Conservation (phyloP, 2,113 vertebrate genomes). For the Columba livia region DNA sequence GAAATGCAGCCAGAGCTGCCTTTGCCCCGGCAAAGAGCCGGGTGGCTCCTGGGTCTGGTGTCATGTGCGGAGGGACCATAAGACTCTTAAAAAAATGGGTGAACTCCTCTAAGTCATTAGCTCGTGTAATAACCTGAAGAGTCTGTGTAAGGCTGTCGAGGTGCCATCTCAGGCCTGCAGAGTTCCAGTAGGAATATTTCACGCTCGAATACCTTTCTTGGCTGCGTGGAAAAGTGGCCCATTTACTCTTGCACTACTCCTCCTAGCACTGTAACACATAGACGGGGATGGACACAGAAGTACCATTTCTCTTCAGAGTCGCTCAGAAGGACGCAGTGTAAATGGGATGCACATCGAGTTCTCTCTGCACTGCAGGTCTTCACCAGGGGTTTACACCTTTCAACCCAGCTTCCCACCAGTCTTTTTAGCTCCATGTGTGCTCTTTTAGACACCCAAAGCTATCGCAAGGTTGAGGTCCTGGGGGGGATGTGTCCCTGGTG, state of each 20-base stretch:
- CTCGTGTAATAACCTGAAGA: slow-evolving; percentile 74
- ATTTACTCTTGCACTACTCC: slow-evolving; percentile 12
- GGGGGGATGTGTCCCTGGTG: not conserved
- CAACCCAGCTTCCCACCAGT: not conserved
- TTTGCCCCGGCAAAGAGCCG: not conserved
- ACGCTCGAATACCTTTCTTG: slow-evolving; percentile 62
- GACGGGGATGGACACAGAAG: not conserved
- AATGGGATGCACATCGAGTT: not conserved
- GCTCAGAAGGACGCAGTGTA: fast-evolving
- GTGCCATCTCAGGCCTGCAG: slow-evolving; percentile 69
- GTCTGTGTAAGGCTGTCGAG: slow-evolving; percentile 76
- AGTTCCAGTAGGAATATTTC: slow-evolving; percentile 64
- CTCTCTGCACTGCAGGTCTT: not conserved
- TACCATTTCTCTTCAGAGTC: not conserved
- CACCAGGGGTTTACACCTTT: not conserved
- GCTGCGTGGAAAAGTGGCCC: slow-evolving; percentile 48
- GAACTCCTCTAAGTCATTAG: slow-evolving; percentile 57
- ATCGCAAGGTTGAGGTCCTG: not conserved
- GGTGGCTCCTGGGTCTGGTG: not conserved
- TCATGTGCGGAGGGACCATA: fast-evolving
- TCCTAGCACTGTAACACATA: slow-evolving; percentile 26
- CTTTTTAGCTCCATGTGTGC: not conserved
- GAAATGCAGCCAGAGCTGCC: not conserved
- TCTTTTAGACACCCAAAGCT: not conserved
- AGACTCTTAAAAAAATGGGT: not conserved